Evolutionary conservation across 2,888 invertebrate species (phyloP).

Genomic region (Neoascia interrupta): DNA sequence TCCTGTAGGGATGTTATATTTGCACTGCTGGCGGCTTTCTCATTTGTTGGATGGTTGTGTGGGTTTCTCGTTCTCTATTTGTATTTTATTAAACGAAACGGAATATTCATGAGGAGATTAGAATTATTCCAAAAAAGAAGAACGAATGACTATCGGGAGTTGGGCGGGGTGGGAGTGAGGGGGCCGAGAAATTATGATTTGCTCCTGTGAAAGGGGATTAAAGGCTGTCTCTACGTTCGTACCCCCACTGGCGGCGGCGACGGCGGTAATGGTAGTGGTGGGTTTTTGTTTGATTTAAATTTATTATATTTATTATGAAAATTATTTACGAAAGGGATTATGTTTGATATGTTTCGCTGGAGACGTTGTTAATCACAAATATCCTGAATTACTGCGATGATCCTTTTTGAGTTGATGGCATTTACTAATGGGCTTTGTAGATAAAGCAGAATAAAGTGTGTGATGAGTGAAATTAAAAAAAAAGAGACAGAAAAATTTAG

Average conservation of each 20-base stretch:
- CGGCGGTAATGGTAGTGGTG: conserved; percentile 10
- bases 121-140: conserved; percentile 74
- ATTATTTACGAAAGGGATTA: conserved; percentile 69
- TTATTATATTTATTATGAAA: conserved; percentile 57
- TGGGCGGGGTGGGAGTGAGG: conserved; percentile 1
- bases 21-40: conserved; percentile 39
- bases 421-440: conserved; percentile 21
- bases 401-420: conserved; percentile 41
- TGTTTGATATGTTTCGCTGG: conserved; percentile 57
- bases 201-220: conserved; percentile 77
- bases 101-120: conserved; percentile 80
- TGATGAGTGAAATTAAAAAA: conserved; percentile 10
- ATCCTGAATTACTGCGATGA: conserved; percentile 65
- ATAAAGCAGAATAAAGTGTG: no score
- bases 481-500: no score
- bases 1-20: conserved; percentile 52
- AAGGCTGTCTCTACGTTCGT: conserved; percentile 74
- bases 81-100: conserved; percentile 75
- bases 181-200: conserved; percentile 74
- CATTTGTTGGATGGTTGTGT: conserved; percentile 40
- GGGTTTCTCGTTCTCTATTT: conserved; percentile 40
- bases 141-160: not conserved
- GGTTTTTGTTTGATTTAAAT: conserved; percentile 45
- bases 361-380: conserved; percentile 37
- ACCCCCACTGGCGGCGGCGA: no score